Evolutionary conservation across 2,888 invertebrate genomes (phyloP), one percentile per base, ranked within the genome.

Genomic region (Sclerodermus sp.): DNA sequence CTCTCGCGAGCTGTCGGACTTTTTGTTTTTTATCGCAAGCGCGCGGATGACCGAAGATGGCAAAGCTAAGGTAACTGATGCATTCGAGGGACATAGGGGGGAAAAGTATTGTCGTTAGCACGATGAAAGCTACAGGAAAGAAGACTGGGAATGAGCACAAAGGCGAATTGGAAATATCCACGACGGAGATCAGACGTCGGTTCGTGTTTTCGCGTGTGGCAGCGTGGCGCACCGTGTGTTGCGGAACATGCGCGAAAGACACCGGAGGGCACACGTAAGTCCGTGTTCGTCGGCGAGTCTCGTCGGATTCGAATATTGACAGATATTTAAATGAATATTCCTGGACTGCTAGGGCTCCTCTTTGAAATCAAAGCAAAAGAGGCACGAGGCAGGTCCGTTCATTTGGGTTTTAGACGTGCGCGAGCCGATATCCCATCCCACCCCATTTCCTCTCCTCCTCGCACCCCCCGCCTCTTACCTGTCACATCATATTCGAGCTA

Each of bases 261-360:
- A 39, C 43, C 32, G 34, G 41, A 40, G 31, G 46, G 40, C 43
- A 38, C 23, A 46, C 47, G 31, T 57, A 60, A 57, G 60, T 54
- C 57, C 52, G 50, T 55, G 45, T 47, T 42, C 49, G 55, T 23
- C 23, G 51, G 55, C 60, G 57, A 53, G 51, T 58, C 57, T 56
- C 60, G 63, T 66, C 60, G 59, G 60, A 60, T 66, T 66, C 62
- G 58, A 65, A 62, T 76, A 76, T 76, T 70, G 76, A 74, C 76
- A 76, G 75, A 71, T 74, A 75, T 76, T 74, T 75, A 75, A 77
- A 77, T 74, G 75, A 74, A 73, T 74, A 74, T 76, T 23, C 64
- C 71, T 71, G 64, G 63, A 61, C 62, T 62, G 68, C 64, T 66
- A 57, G 63, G 64, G 61, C 58, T 64, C 65, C 73, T 67, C 71